Conservation (phyloP, 2,888 invertebrate species). For the Pristionchus mayeri region DNA sequence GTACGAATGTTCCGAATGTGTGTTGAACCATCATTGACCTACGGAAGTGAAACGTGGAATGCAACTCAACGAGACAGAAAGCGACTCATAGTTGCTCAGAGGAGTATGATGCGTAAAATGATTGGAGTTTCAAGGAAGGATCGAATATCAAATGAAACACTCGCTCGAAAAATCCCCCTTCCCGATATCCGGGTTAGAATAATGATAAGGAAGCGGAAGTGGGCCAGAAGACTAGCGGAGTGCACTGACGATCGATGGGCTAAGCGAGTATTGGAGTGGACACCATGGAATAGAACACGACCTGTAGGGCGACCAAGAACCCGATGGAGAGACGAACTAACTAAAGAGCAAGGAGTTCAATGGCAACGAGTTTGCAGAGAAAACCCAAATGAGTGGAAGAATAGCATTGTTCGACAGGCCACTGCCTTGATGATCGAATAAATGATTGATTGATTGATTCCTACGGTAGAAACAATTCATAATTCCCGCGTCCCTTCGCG, state of each 20-base stretch:
- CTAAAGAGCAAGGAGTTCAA: background rate
- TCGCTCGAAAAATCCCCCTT: background rate
- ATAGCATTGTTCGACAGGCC: constrained; percentile 15
- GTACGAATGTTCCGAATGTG: background rate
- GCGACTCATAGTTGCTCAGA: background rate
- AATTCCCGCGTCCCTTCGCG: too few relatives aligned
- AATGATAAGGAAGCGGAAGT: background rate
- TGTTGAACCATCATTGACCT: background rate
- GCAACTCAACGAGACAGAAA: background rate
- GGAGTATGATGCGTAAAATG: background rate
- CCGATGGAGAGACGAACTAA: background rate
- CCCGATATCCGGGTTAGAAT: background rate
- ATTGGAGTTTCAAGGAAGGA: background rate
- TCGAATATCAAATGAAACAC: background rate
- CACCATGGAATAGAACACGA: background rate
- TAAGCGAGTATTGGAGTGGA: background rate
- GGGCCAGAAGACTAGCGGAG: background rate
- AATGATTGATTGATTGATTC: background rate
- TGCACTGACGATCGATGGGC: background rate
- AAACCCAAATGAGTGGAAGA: background rate
- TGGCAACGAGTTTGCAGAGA: background rate
- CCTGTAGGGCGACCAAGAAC: background rate
- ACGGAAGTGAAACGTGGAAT: background rate
- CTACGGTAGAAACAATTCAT: too few relatives aligned
- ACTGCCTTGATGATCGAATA: background rate